A percentile compares a stretch with the other conserved stretches of the same genome.
phyloP scores from a whole-genome alignment of 2,797 vertebrate species.

The Acanthis flammea region DNA sequence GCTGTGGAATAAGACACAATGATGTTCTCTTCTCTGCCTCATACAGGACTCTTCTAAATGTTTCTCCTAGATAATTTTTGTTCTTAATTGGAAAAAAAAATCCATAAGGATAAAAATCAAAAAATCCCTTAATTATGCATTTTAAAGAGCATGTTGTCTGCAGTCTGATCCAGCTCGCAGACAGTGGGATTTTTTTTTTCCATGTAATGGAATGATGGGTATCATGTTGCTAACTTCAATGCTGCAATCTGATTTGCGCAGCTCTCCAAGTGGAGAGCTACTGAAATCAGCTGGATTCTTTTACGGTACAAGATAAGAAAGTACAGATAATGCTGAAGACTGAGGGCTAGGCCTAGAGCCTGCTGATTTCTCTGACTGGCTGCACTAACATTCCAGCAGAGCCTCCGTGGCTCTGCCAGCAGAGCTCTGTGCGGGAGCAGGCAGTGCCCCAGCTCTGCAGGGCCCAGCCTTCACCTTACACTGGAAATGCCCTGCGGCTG shows the following conservation, averaged over 20 bases:
- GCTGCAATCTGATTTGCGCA: background rate
- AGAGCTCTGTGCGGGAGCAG: background rate
- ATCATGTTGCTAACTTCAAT: constrained; percentile 19
- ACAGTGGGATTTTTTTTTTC: background rate
- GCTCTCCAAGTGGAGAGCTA: background rate
- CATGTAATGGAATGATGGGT: background rate
- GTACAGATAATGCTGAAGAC: background rate
- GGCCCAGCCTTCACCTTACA: background rate
- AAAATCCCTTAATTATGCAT: background rate
- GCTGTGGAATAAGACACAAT: background rate
- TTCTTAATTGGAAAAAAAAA: background rate
- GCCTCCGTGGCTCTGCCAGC: background rate
- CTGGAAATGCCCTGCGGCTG: background rate
- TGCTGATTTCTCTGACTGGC: background rate
- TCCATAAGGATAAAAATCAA: background rate
- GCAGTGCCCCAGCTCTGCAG: background rate
- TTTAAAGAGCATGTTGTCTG: background rate
- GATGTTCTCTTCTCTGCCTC: background rate
- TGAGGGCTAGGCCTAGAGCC: background rate
- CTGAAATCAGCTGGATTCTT: constrained; percentile 38
- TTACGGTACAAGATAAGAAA: background rate
- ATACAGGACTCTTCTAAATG: background rate
- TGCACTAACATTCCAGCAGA: background rate
- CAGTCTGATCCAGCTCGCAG: constrained; percentile 1
- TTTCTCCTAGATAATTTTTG: background rate